Percentiles rank a stretch among this genome's conserved stretches.
These are phyloP conservation scores for Oscheius sp. DNA, from an alignment of 1,140 invertebrate species.

Conservation along the genomic window DNA sequence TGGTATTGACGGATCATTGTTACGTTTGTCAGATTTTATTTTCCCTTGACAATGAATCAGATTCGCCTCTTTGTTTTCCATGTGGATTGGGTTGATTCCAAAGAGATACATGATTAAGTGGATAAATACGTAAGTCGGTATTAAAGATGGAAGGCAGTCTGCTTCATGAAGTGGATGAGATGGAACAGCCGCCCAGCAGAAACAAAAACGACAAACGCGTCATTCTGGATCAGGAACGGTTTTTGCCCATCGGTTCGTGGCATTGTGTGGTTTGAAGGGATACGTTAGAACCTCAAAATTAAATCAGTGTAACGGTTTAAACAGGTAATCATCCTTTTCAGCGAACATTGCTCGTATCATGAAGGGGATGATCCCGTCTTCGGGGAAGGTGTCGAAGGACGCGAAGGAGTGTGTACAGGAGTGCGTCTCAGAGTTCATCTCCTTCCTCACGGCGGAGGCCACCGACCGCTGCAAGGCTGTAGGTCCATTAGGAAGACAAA, in stretches of 20 bases:
- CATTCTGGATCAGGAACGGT: slow-evolving; percentile 56
- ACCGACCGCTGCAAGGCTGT: slow-evolving; percentile 47
- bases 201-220: slow-evolving; percentile 18
- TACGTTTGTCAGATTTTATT: no score
- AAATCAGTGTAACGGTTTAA: background rate
- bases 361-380: slow-evolving; percentile 92
- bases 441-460: slow-evolving; percentile 92
- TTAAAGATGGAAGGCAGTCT: background rate
- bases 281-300: no score
- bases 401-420: slow-evolving; percentile 98
- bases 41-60: no score
- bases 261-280: no score
- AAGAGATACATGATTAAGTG: no score
- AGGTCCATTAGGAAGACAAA: slow-evolving; percentile 5
- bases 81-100: no score
- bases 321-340: slow-evolving; percentile 14
- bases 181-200: background rate
- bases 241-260: slow-evolving; percentile 60
- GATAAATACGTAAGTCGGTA: background rate
- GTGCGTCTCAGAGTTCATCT: slow-evolving; percentile 98
- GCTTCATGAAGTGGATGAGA: background rate
- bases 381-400: slow-evolving; percentile 96
- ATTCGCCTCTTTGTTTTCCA: no score
- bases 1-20: background rate
- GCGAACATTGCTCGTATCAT: slow-evolving; percentile 99